A percentile compares a stretch with the other conserved stretches of the same genome.
These are phyloP conservation scores for Callaeas wilsoni DNA, from an alignment of 2,113 vertebrate genomes.

Conservation along the genomic window DNA sequence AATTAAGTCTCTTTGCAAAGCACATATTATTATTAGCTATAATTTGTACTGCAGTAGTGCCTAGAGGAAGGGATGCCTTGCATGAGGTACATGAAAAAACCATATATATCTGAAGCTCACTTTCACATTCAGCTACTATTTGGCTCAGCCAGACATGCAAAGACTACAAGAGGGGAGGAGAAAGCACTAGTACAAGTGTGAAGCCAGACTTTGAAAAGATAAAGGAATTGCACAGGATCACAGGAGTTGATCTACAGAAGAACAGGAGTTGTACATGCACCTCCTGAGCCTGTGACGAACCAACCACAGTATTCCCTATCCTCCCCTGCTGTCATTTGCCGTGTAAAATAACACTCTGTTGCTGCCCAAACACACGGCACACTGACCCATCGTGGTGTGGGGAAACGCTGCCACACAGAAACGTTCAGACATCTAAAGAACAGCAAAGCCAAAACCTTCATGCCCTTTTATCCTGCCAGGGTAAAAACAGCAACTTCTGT, in stretches of 20 bases:
- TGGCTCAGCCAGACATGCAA: background rate
- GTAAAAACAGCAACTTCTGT: background rate
- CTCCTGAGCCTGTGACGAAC: background rate
- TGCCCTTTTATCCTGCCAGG: background rate
- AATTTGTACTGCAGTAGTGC: slow-evolving; percentile 56
- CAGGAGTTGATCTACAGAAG: background rate
- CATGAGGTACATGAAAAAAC: background rate
- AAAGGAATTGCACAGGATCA: background rate
- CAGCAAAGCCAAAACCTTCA: background rate
- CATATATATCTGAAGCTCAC: background rate
- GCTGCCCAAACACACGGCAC: background rate
- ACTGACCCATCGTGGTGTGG: accelerated
- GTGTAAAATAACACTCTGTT: background rate
- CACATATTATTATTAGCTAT: slow-evolving; percentile 25
- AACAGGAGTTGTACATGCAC: background rate
- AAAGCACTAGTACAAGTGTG: background rate
- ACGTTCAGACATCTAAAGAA: background rate
- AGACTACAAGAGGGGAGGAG: background rate
- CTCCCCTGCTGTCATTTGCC: background rate
- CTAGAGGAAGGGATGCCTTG: slow-evolving; percentile 25
- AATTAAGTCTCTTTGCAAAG: slow-evolving; percentile 37
- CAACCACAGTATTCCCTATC: background rate
- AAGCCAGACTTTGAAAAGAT: background rate
- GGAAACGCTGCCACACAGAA: background rate
- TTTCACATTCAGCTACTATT: background rate